Conservation (phyloP, 2,888 invertebrate genomes). For the Prosapia bicincta region DNA sequence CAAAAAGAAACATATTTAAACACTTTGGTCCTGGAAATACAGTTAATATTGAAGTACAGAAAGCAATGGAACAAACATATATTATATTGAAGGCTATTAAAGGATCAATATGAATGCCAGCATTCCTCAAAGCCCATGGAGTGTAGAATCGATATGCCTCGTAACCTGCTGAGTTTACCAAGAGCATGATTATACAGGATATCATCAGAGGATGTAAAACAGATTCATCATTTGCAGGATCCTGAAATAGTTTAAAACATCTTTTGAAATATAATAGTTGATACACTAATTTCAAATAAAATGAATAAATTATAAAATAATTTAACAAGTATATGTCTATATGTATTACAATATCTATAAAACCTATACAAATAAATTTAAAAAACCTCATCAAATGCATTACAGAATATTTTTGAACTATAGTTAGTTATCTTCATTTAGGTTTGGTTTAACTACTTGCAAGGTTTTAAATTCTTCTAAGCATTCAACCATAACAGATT, state of each 20-base stretch:
- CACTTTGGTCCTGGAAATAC: slow-evolving; percentile 5
- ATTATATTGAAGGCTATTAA: not conserved
- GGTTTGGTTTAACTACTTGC: no score
- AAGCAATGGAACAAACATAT: slow-evolving; percentile 1
- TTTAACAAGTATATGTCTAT: no score
- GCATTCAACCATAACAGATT: no score
- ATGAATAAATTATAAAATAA: no score
- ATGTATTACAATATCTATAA: no score
- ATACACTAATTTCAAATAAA: not conserved
- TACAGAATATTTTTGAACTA: no score
- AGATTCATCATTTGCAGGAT: not conserved
- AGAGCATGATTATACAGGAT: not conserved
- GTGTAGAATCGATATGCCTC: slow-evolving; percentile 6
- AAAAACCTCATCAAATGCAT: no score
- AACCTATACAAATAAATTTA: no score
- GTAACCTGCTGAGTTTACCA: slow-evolving; percentile 5
- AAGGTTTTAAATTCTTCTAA: no score
- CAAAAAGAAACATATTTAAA: not conserved
- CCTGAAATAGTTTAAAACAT: not conserved
- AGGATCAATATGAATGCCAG: not conserved
- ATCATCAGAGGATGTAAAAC: not conserved
- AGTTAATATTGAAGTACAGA: not conserved
- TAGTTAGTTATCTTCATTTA: no score
- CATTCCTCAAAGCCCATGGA: slow-evolving; percentile 1
- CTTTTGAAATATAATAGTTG: no score